Conservation (phyloP, 2,888 invertebrate genomes). For the Eristalis arbustorum region DNA sequence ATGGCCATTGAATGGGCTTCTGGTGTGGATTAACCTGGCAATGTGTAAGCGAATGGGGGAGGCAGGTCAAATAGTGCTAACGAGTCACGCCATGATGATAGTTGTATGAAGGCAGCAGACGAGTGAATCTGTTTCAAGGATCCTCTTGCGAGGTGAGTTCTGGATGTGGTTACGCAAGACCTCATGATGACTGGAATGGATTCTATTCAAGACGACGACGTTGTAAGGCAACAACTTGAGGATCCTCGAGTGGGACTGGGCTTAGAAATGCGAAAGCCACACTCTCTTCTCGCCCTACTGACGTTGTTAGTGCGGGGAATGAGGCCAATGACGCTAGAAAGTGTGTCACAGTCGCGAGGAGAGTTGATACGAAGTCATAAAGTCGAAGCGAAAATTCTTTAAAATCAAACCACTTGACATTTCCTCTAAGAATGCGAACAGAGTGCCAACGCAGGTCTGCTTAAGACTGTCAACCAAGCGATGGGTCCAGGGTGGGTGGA, state of each 20-base stretch:
- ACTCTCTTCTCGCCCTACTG: no score
- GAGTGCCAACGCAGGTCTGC: neutral
- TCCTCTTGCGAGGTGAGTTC: no score
- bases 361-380: neutral
- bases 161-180: no score
- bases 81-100: neutral
- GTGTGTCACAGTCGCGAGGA: no score
- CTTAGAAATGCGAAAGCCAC: no score
- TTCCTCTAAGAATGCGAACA: neutral
- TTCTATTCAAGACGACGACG: no score
- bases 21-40: neutral
- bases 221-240: no score
- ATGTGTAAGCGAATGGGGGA: neutral
- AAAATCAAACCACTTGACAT: neutral
- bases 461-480: neutral
- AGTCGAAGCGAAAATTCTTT: neutral
- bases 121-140: neutral
- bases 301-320: no score
- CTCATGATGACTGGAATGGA: no score
- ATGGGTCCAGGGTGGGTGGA: neutral
- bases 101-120: neutral
- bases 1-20: slow-evolving; percentile 8
- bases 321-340: no score
- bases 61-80: neutral
- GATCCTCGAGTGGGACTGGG: no score